Evolutionary conservation across 2,797 vertebrate species (phyloP), one percentile per base, ranked within the genome.

Genomic region (Novumbra hubbsi): DNA sequence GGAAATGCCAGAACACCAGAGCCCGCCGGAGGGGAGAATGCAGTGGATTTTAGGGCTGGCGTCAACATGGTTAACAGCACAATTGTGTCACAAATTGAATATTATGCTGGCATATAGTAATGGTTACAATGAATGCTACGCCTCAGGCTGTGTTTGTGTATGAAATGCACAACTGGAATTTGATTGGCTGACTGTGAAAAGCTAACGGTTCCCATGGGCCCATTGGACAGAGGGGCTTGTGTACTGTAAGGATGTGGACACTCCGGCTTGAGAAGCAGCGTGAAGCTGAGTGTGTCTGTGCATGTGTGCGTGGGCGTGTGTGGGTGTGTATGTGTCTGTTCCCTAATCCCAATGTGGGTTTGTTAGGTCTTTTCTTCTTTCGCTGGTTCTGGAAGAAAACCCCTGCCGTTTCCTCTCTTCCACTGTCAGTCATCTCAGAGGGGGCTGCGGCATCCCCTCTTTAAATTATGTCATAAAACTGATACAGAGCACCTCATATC

Each of bases 341-440:
- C 24, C 8, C 21, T 68, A 68, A 68, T 68, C 67, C 67, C n/a
- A 69, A 49, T 34, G 41, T 24, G n/a, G 45, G 67, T 16, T 17
- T 49, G 21, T 49, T 16, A 24, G 67, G 41, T 45, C 45, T 21
- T 48, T 49, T 69, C 67, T 48, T 49, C 21, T 24, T 17, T 21
- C 21, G 11, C 67, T 27, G 45, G 67, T 69, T 48, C 21, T 69
- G 67, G 32, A 34, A 49, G 67, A 45, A 24, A 69, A 24, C 66
- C 67, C 67, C 41, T 24, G 41, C 45, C 5, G 67, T 16, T 12
- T 49, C 4, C 45, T 49, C 67, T 69, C 41, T 69, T 69, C 24
- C 49, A 45, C 41, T 49, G 67, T 21, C 67, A 69, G 28, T 69
- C 67, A 27, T 69, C 67, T 69, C 24, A 69, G 41, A 69, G 67